Conservation (phyloP, 2,797 vertebrate genomes). For the Otolemur crassicaudatus region DNA sequence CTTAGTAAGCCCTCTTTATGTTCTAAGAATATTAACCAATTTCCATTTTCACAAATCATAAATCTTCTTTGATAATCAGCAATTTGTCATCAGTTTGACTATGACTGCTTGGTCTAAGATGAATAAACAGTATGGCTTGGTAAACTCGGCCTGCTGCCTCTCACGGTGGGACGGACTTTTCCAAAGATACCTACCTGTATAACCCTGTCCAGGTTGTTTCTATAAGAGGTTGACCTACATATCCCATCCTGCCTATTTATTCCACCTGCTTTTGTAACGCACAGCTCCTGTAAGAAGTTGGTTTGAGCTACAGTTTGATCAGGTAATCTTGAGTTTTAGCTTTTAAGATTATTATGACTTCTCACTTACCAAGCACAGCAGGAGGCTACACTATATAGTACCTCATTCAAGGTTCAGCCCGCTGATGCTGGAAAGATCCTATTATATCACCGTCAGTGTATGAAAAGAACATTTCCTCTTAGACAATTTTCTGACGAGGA, state of each 20-base stretch:
- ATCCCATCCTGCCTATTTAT: neutral
- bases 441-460: neutral
- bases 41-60: slow-evolving; percentile 4
- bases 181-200: neutral
- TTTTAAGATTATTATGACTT: neutral
- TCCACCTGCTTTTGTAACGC: slow-evolving; percentile 1
- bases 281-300: slow-evolving; percentile 9
- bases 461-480: slow-evolving; percentile 27
- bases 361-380: neutral
- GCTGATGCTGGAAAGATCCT: neutral
- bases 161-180: neutral
- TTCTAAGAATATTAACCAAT: neutral
- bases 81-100: neutral
- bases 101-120: neutral
- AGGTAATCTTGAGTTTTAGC: neutral
- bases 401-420: neutral
- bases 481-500: slow-evolving; percentile 32
- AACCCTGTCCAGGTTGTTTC: slow-evolving; percentile 57
- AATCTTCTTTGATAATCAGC: neutral
- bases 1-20: neutral
- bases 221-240: slow-evolving; percentile 47
- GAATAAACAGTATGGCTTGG: neutral
- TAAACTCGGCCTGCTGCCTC: neutral
- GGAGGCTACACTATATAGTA: neutral
- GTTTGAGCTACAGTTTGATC: slow-evolving; percentile 11